Evolutionary conservation across 2,888 invertebrate genomes (phyloP).

Genomic region (Eustalomyia histrio): DNA sequence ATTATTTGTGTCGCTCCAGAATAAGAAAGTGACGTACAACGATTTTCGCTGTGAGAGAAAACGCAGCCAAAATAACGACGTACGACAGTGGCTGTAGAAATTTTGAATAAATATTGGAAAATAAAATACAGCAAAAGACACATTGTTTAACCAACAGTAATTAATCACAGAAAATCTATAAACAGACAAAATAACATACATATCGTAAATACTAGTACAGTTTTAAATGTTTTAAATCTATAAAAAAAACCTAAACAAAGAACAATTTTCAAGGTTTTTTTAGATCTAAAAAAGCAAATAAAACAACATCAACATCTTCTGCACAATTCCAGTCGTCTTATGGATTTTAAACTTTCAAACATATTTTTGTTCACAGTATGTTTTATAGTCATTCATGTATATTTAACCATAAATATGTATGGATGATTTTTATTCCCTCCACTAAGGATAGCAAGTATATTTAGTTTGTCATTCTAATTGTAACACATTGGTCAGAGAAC

Average conservation of each 20-base stretch:
- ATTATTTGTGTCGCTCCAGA: too few species aligned
- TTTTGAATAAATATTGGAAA: background rate
- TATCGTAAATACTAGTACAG: too few species aligned
- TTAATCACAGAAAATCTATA: slow-evolving; percentile 40
- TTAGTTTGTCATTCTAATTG: too few species aligned
- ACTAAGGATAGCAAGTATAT: too few species aligned
- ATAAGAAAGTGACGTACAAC: too few species aligned
- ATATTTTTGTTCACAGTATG: background rate
- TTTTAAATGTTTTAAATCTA: slow-evolving; percentile 7
- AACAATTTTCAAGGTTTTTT: slow-evolving; percentile 54
- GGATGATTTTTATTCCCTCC: background rate
- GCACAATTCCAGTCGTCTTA: background rate
- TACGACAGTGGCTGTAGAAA: too few species aligned
- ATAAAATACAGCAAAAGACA: too few species aligned
- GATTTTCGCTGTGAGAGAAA: too few species aligned
- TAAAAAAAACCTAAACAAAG: slow-evolving; percentile 31
- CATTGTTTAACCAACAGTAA: background rate
- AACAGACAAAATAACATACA: slow-evolving; percentile 11
- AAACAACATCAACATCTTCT: slow-evolving; percentile 9
- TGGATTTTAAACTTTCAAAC: slow-evolving; percentile 34
- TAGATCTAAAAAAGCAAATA: slow-evolving; percentile 19
- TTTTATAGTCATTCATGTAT: slow-evolving; percentile 29
- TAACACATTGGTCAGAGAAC: background rate
- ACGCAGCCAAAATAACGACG: too few species aligned
- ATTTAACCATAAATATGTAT: slow-evolving; percentile 44